A percentile compares a stretch with the other conserved stretches of the same genome.
phyloP scores from a whole-genome alignment of 2,797 vertebrate genomes.

The Notamacropus eugenii region DNA sequence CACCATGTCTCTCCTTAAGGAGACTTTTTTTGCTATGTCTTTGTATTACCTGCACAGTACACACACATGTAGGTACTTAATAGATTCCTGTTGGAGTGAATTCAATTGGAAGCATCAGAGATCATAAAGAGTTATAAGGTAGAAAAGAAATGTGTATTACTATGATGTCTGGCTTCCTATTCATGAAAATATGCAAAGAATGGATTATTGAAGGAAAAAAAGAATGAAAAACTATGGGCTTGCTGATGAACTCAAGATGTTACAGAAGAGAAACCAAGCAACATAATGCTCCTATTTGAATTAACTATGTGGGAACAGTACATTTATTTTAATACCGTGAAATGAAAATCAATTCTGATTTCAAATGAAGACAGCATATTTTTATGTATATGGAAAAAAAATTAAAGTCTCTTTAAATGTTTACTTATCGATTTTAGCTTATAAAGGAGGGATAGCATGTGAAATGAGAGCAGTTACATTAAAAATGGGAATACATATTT shows the following conservation, averaged over 20 bases:
- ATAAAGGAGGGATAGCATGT: constrained; percentile 55
- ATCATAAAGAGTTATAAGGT: constrained; percentile 36
- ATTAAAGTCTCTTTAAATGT: constrained; percentile 74
- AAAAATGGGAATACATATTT: constrained; percentile 59
- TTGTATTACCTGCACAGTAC: background rate
- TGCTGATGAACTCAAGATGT: constrained; percentile 67
- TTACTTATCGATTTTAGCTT: constrained; percentile 66
- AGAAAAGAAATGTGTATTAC: constrained; percentile 53
- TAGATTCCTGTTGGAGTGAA: background rate
- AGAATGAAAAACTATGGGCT: constrained; percentile 59
- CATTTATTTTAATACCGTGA: constrained; percentile 73
- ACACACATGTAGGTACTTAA: background rate
- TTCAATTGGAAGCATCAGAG: background rate
- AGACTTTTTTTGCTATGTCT: background rate
- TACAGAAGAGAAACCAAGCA: constrained; percentile 71
- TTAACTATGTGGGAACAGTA: constrained; percentile 57
- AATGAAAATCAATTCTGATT: constrained; percentile 75
- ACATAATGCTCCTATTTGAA: constrained; percentile 32
- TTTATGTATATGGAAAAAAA: constrained; percentile 60
- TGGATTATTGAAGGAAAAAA: constrained; percentile 56
- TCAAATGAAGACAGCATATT: constrained; percentile 56
- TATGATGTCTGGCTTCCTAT: constrained; percentile 62
- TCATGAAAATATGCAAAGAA: constrained; percentile 66
- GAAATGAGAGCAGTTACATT: constrained; percentile 62
- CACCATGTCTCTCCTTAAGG: background rate